Evolutionary conservation across 2,888 invertebrate genomes (phyloP), one percentile per base, ranked within the genome.

Genomic region (Habroteleia sp.): DNA sequence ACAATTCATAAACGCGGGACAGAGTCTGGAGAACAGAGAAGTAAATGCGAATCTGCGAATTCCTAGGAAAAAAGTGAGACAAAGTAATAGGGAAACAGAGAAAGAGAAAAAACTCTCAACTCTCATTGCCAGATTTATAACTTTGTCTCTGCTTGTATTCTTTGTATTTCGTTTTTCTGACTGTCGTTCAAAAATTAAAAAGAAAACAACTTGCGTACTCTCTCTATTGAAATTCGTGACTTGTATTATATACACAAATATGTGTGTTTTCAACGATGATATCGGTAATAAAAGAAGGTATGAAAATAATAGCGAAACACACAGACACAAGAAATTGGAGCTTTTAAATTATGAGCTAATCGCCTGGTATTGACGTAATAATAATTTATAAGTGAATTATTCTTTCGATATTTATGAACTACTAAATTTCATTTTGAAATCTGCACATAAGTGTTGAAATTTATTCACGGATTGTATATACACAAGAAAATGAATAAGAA

Each of bases 1-100:
- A 77, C 73, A 69, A 69, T 65, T 71, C 75, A 56, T 71, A 62
- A 75, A 65, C 69, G 69, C 50, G 68, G 44, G 60, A 74, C 65
- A 72, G 63, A 72, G 54, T 46, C 25, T 65, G 48, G 46, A 63
- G 63, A 73, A 76, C 54, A 73, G 42, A 65, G 58, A 72, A 76
- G 65, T 72, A 72, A 76, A 73, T 76, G 73, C 66, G 27, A 62
- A 69, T 44, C 66, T 46, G 44, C 69, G 60, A 75, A 66, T 46
- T 74, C 35, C 54, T 52, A 52, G 31, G 56, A 66, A 20, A 54
- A 39, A 58, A 62, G 41, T 31, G 48, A 65, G 46, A 58, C 65
- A 56, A 50, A 60, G 54, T 62, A 54, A 71, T 56, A 68, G 50
- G 50, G 33, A 54, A 29, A 73, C 37, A 58, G 42, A 69, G 69